These are phyloP conservation scores for Drosophila dunni DNA, from an alignment of 1,140 invertebrate species.

Conservation along the genomic window DNA sequence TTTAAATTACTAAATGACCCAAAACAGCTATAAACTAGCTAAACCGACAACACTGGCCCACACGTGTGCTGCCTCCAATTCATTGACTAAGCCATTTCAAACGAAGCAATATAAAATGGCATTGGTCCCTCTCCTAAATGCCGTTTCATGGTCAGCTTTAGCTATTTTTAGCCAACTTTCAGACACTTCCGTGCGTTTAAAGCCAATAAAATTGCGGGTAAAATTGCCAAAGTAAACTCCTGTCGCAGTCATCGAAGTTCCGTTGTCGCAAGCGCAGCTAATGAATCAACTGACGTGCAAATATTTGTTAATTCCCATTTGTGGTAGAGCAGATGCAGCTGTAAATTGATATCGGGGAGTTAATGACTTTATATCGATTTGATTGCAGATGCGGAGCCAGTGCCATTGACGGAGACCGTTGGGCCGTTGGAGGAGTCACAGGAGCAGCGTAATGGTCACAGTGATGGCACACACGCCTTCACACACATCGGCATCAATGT, in stretches of 20 bases:
- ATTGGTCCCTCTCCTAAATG: conserved; percentile 24
- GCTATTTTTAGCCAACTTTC: conserved; percentile 61
- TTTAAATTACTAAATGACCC: no score
- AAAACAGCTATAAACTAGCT: no score
- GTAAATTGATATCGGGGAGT: neutral
- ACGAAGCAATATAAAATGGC: conserved; percentile 25
- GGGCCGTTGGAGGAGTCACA: conserved; percentile 25
- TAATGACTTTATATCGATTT: neutral
- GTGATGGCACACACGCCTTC: conserved; percentile 61
- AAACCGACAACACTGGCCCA: no score
- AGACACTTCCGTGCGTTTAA: conserved; percentile 8
- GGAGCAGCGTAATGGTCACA: conserved; percentile 51
- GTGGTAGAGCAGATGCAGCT: conserved; percentile 24
- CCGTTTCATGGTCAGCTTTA: conserved; percentile 44
- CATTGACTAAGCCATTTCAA: conserved; percentile 18
- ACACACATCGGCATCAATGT: conserved; percentile 83
- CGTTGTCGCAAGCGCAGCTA: conserved; percentile 24
- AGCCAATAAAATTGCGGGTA: conserved; percentile 44
- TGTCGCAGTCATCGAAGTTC: conserved; percentile 22
- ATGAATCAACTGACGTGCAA: conserved; percentile 54
- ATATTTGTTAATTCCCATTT: conserved; percentile 47
- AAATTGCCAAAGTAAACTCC: conserved; percentile 16
- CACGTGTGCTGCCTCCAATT: neutral
- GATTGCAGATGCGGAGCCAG: conserved; percentile 66
- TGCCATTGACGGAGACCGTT: conserved; percentile 47